These are phyloP conservation scores for Mastigias papua DNA, from an alignment of 30 jellyfish, hydroid and myxozoan species.

Conservation along the genomic window DNA sequence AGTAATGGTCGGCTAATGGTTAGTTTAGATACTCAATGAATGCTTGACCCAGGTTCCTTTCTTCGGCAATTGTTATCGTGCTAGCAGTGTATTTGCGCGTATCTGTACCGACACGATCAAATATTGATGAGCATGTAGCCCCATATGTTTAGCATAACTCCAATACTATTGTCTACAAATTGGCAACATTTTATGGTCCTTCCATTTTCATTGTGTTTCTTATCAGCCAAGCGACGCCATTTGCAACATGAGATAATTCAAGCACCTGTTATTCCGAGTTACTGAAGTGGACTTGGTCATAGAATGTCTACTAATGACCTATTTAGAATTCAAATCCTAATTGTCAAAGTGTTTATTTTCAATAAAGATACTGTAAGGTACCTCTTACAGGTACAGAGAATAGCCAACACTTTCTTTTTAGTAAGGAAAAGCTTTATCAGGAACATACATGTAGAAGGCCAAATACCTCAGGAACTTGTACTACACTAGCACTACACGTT, in stretches of 20 bases:
- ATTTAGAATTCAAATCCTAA: too few relatives aligned
- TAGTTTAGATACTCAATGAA: background rate
- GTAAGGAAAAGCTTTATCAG: too few relatives aligned
- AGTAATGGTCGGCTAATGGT: too few relatives aligned
- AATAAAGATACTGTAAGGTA: too few relatives aligned
- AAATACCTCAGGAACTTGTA: too few relatives aligned
- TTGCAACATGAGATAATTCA: background rate
- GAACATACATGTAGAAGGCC: too few relatives aligned
- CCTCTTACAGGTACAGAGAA: too few relatives aligned
- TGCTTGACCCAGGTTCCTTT: background rate
- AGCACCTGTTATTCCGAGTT: background rate
- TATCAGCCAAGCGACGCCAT: background rate
- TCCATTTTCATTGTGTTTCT: background rate
- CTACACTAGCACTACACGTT: too few relatives aligned
- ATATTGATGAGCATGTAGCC: background rate
- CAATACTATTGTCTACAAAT: background rate
- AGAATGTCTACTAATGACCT: background rate
- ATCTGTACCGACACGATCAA: background rate
- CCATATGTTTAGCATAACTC: background rate
- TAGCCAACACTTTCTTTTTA: too few relatives aligned
- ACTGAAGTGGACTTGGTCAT: background rate
- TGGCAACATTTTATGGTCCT: too few relatives aligned
- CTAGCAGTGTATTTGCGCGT: background rate
- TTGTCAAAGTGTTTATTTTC: too few relatives aligned
- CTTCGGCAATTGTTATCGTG: background rate